These are phyloP conservation scores for Dendrocincla fuliginosa DNA, from an alignment of 2,797 vertebrate species.

Conservation along the genomic window DNA sequence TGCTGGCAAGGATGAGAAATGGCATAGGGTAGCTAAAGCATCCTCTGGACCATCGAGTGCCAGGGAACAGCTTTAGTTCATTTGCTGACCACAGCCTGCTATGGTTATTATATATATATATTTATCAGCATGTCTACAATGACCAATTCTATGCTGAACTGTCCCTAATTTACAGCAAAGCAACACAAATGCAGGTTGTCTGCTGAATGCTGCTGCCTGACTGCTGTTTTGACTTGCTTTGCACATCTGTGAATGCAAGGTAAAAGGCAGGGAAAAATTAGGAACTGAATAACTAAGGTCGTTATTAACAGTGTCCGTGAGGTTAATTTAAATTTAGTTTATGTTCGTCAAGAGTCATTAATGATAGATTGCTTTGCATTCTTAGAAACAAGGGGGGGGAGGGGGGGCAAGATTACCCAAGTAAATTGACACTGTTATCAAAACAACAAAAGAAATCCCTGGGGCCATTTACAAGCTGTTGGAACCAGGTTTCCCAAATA, in stretches of 20 bases:
- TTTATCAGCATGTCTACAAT: not conserved
- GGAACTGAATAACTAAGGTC: not conserved
- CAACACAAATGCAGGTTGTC: accelerated
- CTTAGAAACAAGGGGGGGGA: not conserved
- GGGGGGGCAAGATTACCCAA: not conserved
- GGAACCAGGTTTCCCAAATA: conserved; percentile 7
- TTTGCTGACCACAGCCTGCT: not conserved
- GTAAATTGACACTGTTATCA: conserved; percentile 29
- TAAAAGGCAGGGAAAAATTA: not conserved
- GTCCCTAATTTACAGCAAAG: not conserved
- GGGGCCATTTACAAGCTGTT: not conserved
- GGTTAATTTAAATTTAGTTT: conserved; percentile 19
- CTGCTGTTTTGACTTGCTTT: not conserved
- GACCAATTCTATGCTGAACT: not conserved
- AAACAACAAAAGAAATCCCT: conserved; percentile 39
- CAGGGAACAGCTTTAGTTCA: not conserved
- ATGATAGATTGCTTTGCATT: not conserved
- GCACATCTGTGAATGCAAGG: conserved; percentile 16
- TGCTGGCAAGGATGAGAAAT: not conserved
- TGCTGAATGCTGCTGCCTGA: not conserved
- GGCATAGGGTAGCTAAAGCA: not conserved
- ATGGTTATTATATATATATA: not conserved
- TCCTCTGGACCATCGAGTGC: not conserved
- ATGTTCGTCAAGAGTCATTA: conserved; percentile 17
- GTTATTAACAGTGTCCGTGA: not conserved